A percentile compares a stretch with the other conserved stretches of the same genome.
These are phyloP conservation scores for Hirtodrosophila trivittata DNA, from an alignment of 2,888 invertebrate species.

Conservation along the genomic window DNA sequence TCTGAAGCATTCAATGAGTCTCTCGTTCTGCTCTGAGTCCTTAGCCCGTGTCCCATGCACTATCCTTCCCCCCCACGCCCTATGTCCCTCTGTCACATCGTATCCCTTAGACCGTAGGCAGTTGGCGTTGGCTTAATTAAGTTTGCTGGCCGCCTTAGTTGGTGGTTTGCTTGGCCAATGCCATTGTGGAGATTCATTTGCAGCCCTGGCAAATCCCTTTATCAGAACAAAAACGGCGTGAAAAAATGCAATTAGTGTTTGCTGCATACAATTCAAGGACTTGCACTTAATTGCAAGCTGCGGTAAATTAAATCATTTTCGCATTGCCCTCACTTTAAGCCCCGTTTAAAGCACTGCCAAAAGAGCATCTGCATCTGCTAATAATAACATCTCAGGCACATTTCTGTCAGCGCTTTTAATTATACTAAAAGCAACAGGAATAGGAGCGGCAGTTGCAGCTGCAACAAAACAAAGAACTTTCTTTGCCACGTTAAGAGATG, in stretches of 20 bases:
- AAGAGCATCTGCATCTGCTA: constrained; percentile 24
- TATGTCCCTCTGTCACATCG: neutral
- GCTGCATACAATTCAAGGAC: constrained; percentile 63
- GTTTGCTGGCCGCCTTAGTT: constrained; percentile 54
- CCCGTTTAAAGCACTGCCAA: constrained; percentile 30
- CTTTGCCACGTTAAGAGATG: constrained; percentile 25
- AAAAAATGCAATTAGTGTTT: constrained; percentile 78
- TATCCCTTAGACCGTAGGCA: constrained; percentile 51
- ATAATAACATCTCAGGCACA: constrained; percentile 42
- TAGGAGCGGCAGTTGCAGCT: constrained; percentile 15
- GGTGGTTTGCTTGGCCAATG: constrained; percentile 7
- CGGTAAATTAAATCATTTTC: constrained; percentile 70
- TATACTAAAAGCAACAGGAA: constrained; percentile 81
- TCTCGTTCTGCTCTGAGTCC: neutral
- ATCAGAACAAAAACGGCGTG: constrained; percentile 59
- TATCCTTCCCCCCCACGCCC: neutral
- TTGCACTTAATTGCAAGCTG: constrained; percentile 72
- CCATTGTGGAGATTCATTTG: constrained; percentile 52
- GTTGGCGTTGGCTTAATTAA: constrained; percentile 72
- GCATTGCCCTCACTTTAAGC: constrained; percentile 30
- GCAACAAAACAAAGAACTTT: no score
- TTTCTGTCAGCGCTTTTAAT: constrained; percentile 83
- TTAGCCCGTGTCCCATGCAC: neutral
- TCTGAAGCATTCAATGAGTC: neutral
- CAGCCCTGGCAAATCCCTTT: constrained; percentile 24